Conservation (phyloP, 64 coral and sea anemone genomes). For the Acropora yongei region DNA sequence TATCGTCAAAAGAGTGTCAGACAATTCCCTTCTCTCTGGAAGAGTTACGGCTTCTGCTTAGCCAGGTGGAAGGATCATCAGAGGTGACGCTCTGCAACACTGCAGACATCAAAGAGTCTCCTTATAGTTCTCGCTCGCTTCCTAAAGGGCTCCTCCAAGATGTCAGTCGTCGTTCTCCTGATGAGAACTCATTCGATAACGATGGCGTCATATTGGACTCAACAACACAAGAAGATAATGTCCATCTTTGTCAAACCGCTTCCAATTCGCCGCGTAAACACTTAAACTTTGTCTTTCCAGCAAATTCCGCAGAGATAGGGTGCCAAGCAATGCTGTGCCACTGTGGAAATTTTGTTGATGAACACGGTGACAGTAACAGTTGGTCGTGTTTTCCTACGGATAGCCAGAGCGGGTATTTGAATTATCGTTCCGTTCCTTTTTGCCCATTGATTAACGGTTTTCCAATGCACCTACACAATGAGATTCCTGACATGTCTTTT, state of each 20-base stretch:
- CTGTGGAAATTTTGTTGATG: constrained; percentile 22
- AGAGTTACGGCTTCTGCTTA: not conserved
- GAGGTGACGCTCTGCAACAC: not conserved
- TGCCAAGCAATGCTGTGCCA: constrained; percentile 28
- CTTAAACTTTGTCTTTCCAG: not conserved
- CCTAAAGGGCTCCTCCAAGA: not conserved
- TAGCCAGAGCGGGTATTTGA: constrained; percentile 17
- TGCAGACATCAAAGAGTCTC: not conserved
- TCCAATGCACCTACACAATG: too few relatives aligned
- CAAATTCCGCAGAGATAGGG: not conserved
- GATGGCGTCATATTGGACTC: not conserved
- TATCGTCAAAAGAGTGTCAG: constrained; percentile 10
- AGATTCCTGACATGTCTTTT: too few relatives aligned
- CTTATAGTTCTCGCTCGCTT: not conserved
- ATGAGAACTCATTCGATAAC: not conserved
- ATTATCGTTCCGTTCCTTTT: not conserved
- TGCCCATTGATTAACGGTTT: too few relatives aligned
- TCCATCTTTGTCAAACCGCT: not conserved
- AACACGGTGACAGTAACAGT: not conserved
- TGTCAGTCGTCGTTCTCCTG: not conserved
- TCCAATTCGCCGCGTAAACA: not conserved
- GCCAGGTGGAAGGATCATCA: not conserved
- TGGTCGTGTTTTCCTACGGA: not conserved
- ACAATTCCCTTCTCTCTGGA: not conserved
- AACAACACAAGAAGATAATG: not conserved